Conservation (phyloP, 2,113 vertebrate species). For the Muntiacus muntjak region DNA sequence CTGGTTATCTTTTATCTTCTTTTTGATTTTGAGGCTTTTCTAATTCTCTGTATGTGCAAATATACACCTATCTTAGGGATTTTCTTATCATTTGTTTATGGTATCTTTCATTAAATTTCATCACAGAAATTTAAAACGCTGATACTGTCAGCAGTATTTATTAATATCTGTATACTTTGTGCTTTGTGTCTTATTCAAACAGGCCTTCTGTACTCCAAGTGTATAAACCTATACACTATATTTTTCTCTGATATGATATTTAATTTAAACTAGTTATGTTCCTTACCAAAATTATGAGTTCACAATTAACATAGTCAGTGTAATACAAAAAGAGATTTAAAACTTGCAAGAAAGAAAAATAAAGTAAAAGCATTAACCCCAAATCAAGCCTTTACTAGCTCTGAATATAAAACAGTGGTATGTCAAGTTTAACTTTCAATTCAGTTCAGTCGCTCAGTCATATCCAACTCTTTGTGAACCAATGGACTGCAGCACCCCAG, state of each 20-base stretch:
- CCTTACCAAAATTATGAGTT: background rate
- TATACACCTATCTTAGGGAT: background rate
- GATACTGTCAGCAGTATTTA: background rate
- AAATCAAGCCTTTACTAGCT: background rate
- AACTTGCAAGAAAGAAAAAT: background rate
- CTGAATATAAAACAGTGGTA: background rate
- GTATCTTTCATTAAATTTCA: background rate
- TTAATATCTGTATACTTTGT: background rate
- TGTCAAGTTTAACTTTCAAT: slow-evolving; percentile 6
- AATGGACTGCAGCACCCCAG: background rate
- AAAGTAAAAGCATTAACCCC: background rate
- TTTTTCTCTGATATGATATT: background rate
- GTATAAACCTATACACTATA: background rate
- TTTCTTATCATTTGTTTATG: background rate
- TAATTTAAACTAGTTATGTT: background rate
- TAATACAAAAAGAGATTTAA: background rate
- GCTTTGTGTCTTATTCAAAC: background rate
- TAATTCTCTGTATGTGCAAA: background rate
- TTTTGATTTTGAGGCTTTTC: slow-evolving; percentile 16
- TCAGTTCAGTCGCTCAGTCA: background rate
- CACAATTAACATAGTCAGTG: background rate
- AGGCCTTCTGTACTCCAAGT: background rate
- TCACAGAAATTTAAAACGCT: background rate
- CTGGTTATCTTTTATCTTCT: background rate
- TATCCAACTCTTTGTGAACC: background rate